phyloP scores from a whole-genome alignment of 2,888 invertebrate species.

The Drosophila imparisetae region DNA sequence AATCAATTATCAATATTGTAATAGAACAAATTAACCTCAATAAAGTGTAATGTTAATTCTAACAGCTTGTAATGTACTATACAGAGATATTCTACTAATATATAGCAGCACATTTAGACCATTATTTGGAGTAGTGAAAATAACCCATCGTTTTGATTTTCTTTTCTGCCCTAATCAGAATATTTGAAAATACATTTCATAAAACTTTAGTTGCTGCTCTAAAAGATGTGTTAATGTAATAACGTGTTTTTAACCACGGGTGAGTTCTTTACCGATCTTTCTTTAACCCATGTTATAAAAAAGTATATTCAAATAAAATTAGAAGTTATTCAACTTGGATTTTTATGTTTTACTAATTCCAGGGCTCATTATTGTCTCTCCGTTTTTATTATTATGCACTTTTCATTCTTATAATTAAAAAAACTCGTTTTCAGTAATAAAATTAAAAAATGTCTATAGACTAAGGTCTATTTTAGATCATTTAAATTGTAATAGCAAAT shows the following conservation, averaged over 20 bases:
- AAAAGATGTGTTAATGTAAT: background rate
- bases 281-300: background rate
- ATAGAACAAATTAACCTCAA: conserved; percentile 48
- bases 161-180: background rate
- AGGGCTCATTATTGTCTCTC: background rate
- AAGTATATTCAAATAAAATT: background rate
- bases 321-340: background rate
- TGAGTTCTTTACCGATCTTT: background rate
- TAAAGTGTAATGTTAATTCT: conserved; percentile 52
- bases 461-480: too few species aligned
- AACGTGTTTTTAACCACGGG: background rate
- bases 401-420: background rate
- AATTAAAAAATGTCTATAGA: background rate
- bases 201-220: background rate
- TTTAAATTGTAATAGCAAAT: background rate
- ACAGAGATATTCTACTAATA: background rate
- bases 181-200: background rate
- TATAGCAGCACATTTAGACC: background rate
- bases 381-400: background rate
- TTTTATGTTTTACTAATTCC: background rate
- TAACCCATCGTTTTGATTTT: background rate
- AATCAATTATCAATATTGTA: conserved; percentile 44
- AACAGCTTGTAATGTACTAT: background rate
- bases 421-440: background rate
- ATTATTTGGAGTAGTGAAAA: background rate